Conservation (phyloP, 2,797 vertebrate species). For the Acropternis orthonyx region DNA sequence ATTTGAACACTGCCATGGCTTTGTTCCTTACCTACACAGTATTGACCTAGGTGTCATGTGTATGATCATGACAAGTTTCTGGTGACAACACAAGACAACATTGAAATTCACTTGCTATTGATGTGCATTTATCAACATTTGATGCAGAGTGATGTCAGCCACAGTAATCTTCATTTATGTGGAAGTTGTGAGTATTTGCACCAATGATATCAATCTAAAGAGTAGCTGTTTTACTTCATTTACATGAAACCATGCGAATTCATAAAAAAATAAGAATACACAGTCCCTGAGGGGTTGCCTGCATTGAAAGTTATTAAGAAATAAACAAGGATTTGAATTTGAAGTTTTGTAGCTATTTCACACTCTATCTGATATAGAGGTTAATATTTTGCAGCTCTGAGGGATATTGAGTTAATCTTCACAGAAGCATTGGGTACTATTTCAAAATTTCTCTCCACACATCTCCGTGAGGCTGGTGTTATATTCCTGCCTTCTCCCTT, state of each 20-base stretch:
- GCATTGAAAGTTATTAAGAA: neutral
- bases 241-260: neutral
- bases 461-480: neutral
- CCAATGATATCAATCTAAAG: neutral
- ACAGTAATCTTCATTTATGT: neutral
- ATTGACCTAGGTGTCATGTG: rapidly evolving
- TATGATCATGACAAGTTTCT: neutral
- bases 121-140: neutral
- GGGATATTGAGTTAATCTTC: neutral
- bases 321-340: neutral
- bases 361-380: neutral
- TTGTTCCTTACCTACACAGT: neutral
- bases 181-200: neutral
- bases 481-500: neutral
- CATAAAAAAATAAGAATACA: neutral
- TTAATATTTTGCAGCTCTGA: neutral
- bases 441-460: neutral
- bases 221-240: neutral
- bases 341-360: neutral
- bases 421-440: neutral
- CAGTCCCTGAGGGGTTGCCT: neutral
- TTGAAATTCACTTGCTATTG: neutral
- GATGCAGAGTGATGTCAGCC: neutral
- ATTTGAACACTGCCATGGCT: rapidly evolving
- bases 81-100: neutral